Evolutionary conservation across 2,113 vertebrate genomes (phyloP), one percentile per base, ranked within the genome.

Genomic region (Orthonyx spaldingii): DNA sequence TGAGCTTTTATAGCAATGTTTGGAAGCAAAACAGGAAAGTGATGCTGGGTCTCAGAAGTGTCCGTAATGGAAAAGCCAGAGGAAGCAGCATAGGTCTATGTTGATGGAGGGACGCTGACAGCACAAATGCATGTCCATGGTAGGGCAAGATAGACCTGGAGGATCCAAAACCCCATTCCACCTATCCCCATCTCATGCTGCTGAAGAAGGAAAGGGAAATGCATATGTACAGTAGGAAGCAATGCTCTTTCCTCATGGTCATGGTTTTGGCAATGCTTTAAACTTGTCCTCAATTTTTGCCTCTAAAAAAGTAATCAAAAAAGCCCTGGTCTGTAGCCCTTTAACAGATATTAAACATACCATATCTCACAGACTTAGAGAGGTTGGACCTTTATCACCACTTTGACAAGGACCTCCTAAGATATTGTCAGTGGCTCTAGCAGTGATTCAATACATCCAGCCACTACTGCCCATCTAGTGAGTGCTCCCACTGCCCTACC

Each of bases 401-500:
- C 44, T 82, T 52, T 11, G 26, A 71, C 26, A 78, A 33, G 11
- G 53, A 56, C 33, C 23, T 88, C 65, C 32, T 11, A 28, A 46
- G n/a, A 63, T 26, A 22, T 3, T n/a, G 28, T 16, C 39, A 24
- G n/a, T 57, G 39, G 35, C 52, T 88, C 10, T 32, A n/a, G 39
- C 47, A 27, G 20, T 23, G 75, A 50, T 55, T 59, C 28, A 55
- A 21, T 57, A 22, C 22, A 32, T 19, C 28, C 44, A 33, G 18
- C 53, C 49, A 20, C n/a, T 53, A 32, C 24, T 23, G n/a, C 47
- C 27, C 35, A n/a, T n/a, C 42, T 7, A 19, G 33, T 0, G 1
- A 74, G 13, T 1, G 1, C 8, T n/a, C 11, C 1, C 15, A 66
- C 16, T 39, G 18, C 35, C 1, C 0, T 11, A 35, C 19, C 75